Conservation (phyloP, 64 coral and sea anemone species). For the Stylophora pistillata region DNA sequence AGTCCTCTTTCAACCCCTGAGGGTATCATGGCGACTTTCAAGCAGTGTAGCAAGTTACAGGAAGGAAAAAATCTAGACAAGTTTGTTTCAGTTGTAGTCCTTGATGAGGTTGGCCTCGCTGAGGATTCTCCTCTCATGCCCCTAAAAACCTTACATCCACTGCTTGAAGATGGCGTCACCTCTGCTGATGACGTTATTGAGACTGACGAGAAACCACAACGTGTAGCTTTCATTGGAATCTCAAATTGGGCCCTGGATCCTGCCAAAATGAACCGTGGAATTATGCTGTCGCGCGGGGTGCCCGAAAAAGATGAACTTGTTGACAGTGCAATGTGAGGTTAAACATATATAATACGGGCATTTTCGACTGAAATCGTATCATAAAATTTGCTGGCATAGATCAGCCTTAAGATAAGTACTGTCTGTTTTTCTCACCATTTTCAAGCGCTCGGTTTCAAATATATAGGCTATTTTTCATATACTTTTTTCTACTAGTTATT, state of each 20-base stretch:
- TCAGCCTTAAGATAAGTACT: too few species aligned
- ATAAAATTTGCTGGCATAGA: too few species aligned
- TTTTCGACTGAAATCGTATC: too few species aligned
- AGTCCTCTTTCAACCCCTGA: constrained; percentile 92
- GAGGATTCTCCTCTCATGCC: constrained; percentile 93
- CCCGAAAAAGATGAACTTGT: constrained; percentile 56
- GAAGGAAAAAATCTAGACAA: constrained; percentile 65
- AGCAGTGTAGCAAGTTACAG: constrained; percentile 81
- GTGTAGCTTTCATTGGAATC: constrained; percentile 89
- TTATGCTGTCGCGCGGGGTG: constrained; percentile 81
- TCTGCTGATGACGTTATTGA: constrained; percentile 83
- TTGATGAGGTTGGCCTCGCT: constrained; percentile 84
- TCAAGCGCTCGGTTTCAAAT: too few species aligned
- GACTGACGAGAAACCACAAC: constrained; percentile 71
- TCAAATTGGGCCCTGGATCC: constrained; percentile 95
- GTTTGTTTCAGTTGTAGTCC: constrained; percentile 87
- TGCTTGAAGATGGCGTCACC: constrained; percentile 90
- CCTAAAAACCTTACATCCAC: constrained; percentile 82
- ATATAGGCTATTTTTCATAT: too few species aligned
- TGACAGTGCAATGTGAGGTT: constrained; percentile 80
- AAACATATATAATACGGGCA: too few species aligned
- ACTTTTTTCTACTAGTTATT: too few species aligned
- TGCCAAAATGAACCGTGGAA: constrained; percentile 95
- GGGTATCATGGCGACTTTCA: constrained; percentile 86
- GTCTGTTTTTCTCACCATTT: too few species aligned